These are phyloP conservation scores for Phrixothrix hirtus DNA, from an alignment of 2,888 invertebrate genomes.

Conservation along the genomic window DNA sequence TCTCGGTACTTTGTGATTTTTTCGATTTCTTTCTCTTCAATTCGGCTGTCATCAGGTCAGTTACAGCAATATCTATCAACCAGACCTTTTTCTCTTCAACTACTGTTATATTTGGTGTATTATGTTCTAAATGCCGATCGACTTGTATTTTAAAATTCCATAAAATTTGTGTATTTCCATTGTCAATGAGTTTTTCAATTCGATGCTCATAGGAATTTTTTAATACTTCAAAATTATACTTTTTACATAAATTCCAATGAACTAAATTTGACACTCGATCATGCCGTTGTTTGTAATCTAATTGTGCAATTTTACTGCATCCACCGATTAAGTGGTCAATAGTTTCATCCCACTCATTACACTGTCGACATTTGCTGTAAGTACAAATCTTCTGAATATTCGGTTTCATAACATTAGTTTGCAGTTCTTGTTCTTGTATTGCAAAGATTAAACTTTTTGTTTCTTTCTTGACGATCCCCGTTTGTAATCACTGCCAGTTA, in stretches of 20 bases:
- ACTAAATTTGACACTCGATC: not conserved
- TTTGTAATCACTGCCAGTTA: no score
- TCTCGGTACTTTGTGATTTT: no score
- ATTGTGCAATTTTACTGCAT: not conserved
- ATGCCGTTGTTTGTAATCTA: not conserved
- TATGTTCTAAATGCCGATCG: not conserved
- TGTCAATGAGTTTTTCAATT: not conserved
- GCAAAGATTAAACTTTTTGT: not conserved
- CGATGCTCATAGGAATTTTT: not conserved
- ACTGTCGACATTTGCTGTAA: no score
- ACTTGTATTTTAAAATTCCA: not conserved
- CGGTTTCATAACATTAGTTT: not conserved
- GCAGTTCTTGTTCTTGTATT: not conserved
- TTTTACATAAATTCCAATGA: not conserved
- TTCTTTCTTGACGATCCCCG: not conserved
- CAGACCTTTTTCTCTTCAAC: not conserved
- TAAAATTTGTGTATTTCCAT: not conserved
- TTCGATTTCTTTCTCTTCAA: no score
- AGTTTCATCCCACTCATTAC: no score
- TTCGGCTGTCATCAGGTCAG: no score
- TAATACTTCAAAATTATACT: no score
- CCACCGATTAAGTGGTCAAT: no score
- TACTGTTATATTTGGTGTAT: not conserved
- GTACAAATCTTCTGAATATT: not conserved
- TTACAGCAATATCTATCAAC: no score